phyloP scores from a whole-genome alignment of 1,140 invertebrate genomes.

The Macrostomum lignano region DNA sequence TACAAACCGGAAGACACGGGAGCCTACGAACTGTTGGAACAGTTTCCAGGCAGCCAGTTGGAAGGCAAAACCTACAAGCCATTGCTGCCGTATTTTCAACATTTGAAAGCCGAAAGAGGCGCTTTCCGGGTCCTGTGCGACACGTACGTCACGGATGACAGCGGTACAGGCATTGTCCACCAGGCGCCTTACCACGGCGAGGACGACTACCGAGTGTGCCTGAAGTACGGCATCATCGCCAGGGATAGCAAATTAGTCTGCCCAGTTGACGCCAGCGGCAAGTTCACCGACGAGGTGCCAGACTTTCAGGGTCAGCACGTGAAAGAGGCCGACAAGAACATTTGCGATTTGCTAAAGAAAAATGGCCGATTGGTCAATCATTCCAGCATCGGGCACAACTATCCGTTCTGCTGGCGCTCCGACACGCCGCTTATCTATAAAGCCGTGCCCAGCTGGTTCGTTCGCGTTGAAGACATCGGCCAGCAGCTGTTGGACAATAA shows the following conservation, averaged over 20 bases:
- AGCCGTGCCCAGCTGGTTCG: conserved; percentile 93
- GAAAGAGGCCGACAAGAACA: conserved; percentile 54
- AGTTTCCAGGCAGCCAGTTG: conserved; percentile 47
- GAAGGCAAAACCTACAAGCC: conserved; percentile 59
- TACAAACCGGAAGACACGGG: conserved; percentile 35
- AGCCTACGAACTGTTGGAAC: conserved; percentile 7
- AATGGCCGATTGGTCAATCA: conserved; percentile 43
- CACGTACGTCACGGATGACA: conserved; percentile 72
- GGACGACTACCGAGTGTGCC: conserved; percentile 27
- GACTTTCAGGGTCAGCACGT: conserved; percentile 72
- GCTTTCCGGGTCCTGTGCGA: conserved; percentile 62
- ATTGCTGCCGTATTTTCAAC: conserved; percentile 57
- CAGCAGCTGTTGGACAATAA: conserved; percentile 48
- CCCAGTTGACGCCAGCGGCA: conserved; percentile 65
- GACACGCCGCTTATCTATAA: conserved; percentile 93
- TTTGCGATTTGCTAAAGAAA: conserved; percentile 53
- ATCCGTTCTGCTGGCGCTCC: conserved; percentile 95
- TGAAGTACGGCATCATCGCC: conserved; percentile 19
- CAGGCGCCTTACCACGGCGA: conserved; percentile 97
- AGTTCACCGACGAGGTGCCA: conserved; percentile 50
- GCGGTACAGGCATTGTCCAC: conserved; percentile 92
- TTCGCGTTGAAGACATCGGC: conserved; percentile 64
- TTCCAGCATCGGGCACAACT: conserved; percentile 60
- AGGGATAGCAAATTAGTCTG: conserved; percentile 42
- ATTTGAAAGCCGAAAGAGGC: conserved; percentile 33